phyloP scores from a whole-genome alignment of 1,140 invertebrate species.

The Leptinotarsa lineolata region DNA sequence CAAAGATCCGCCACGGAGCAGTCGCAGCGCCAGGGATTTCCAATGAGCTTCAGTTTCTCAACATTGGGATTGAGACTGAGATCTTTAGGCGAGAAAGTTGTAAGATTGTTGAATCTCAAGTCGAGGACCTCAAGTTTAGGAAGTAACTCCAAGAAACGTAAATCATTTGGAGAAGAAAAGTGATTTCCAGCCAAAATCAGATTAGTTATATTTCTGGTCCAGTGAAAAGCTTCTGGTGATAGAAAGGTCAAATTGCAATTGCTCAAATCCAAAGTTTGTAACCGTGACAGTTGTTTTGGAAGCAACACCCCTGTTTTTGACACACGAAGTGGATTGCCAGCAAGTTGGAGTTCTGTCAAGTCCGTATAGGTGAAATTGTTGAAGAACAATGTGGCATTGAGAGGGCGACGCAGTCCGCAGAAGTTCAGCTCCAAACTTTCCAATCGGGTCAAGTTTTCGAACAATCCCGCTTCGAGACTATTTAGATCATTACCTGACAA shows the following conservation, averaged over 20 bases:
- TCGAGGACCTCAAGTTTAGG: slow-evolving; percentile 66
- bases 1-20: slow-evolving; percentile 72
- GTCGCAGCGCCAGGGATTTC: slow-evolving; percentile 73
- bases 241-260: slow-evolving; percentile 67
- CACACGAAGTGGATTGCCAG: slow-evolving; percentile 70
- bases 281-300: slow-evolving; percentile 66
- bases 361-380: slow-evolving; percentile 67
- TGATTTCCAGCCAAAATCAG: slow-evolving; percentile 67
- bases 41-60: slow-evolving; percentile 66
- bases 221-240: slow-evolving; percentile 65
- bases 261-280: slow-evolving; percentile 68
- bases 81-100: slow-evolving; percentile 61
- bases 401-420: slow-evolving; percentile 66
- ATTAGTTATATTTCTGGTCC: slow-evolving; percentile 66
- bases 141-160: slow-evolving; percentile 65
- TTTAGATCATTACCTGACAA: slow-evolving; percentile 71
- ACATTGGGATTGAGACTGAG: slow-evolving; percentile 62
- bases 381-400: slow-evolving; percentile 70
- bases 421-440: slow-evolving; percentile 70
- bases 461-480: slow-evolving; percentile 69
- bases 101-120: slow-evolving; percentile 68
- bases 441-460: slow-evolving; percentile 69
- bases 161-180: slow-evolving; percentile 57
- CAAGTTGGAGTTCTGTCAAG: slow-evolving; percentile 69
- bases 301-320: slow-evolving; percentile 63